Base-by-base conservation (phyloP, 2,888 invertebrate genomes). In the Yponomeuta evonymella region DNA sequence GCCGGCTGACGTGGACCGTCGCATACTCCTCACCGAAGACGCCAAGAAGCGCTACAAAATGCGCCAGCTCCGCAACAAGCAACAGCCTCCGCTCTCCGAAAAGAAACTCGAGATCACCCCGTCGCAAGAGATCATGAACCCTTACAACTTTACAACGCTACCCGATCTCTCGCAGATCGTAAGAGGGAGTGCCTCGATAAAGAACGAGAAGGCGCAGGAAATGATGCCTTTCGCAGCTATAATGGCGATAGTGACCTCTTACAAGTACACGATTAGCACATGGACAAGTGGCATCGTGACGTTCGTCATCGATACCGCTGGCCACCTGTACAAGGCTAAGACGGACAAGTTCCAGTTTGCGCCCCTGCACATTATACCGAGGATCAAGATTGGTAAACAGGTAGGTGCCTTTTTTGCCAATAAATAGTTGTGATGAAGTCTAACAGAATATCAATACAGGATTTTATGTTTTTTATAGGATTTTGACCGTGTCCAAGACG, bases 161-260 rank as follows among this genome's bases (percentile, higher is more conserved):
- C 94, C 95, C 0, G 95, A 95, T 75, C 92, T 91, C 6, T 93
- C 93, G 0, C 92, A 94, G 79, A 93, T 95, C 23, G 85, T 95
- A 0, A 84, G 93, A 72, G 95, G 94, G 0, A 79, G 83, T 0
- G 78, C 80, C 1, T 87, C 90, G n/a, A 81, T 94, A 30, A 76
- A 82, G 0, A 84, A 83, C 0, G 29, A 72, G 0, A 76, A 83
- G 3, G 78, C 80, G 0, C 73, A 79, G 4, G 89, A 92, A 70
- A 82, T 91, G 30, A 82, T 94, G 1, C 94, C 94, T 0, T 94
- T 94, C 75, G 85, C 91, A 1, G 90, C 94, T 23, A 92, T 94
- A n/a, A 93, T 94, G 92, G 93, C 94, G 0, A 85, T 93, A 0
- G 93, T 94, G 0, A 93, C 94, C 9, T 93, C 94, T 0, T 93